Conservation (phyloP, 2,113 vertebrate species). For the Perognathus longimembris region DNA sequence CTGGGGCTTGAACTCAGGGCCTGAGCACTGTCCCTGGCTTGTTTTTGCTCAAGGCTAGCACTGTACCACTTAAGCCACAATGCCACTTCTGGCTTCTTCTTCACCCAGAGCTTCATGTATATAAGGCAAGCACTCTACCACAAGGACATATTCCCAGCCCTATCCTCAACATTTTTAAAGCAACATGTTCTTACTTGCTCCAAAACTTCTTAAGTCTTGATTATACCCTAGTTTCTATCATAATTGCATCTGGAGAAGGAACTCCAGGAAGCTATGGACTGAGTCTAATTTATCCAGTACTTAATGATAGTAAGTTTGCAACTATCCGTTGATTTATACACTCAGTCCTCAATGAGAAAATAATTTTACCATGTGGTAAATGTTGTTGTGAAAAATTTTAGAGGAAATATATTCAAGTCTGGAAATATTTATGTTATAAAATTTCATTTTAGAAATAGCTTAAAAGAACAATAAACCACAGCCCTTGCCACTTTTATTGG, state of each 20-base stretch:
- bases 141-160: too few species aligned
- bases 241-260: background rate
- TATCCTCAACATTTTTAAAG: too few species aligned
- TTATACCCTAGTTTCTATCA: background rate
- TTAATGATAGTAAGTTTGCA: background rate
- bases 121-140: too few species aligned
- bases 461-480: background rate
- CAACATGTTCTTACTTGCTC: background rate
- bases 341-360: background rate
- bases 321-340: background rate
- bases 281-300: background rate
- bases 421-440: background rate
- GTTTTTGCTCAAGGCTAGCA: too few species aligned
- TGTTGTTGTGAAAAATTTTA: background rate
- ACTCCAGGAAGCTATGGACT: background rate
- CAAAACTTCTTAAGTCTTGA: background rate
- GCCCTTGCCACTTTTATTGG: background rate
- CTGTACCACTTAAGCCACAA: too few species aligned
- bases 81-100: too few species aligned
- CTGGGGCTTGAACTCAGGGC: too few species aligned
- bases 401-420: constrained; percentile 12
- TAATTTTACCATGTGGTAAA: background rate
- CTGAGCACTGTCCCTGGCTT: too few species aligned
- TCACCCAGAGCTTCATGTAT: too few species aligned
- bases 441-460: background rate